A percentile compares a stretch with the other conserved stretches of the same genome.
phyloP scores from a whole-genome alignment of 1,140 invertebrate species.

The Drosophila melanica region DNA sequence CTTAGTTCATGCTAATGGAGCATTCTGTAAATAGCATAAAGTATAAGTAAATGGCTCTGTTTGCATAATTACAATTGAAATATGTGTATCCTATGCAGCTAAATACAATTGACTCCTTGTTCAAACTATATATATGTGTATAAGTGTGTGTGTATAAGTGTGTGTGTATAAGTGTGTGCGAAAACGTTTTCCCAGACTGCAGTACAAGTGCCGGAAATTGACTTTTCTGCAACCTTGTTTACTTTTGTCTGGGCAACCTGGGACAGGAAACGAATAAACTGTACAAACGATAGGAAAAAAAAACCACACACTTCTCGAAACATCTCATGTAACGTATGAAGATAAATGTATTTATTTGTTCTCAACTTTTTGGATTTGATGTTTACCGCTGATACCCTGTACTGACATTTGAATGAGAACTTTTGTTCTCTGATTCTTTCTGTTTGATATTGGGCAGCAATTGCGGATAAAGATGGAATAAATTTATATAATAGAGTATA shows the following conservation, averaged over 20 bases:
- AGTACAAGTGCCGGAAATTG: constrained; percentile 43
- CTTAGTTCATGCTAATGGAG: constrained; percentile 3
- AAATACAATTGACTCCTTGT: constrained; percentile 41
- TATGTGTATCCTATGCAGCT: constrained; percentile 20
- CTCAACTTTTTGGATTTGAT: constrained; percentile 11
- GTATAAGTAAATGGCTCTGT: constrained; percentile 26
- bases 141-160: neutral
- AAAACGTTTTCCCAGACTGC: neutral
- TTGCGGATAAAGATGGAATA: neutral
- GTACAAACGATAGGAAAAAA: neutral
- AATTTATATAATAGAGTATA: too few relatives aligned
- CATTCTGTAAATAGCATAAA: constrained; percentile 42
- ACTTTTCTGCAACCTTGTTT: constrained; percentile 36
- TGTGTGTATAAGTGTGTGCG: constrained; percentile 1
- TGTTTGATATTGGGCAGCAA: too few relatives aligned
- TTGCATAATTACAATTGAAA: constrained; percentile 33
- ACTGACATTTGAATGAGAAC: neutral
- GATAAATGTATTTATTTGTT: constrained; percentile 51
- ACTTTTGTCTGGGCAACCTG: constrained; percentile 24
- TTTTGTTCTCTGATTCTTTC: neutral
- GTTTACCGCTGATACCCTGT: constrained; percentile 6
- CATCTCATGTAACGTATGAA: constrained; percentile 23
- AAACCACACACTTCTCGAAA: constrained; percentile 1
- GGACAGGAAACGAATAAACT: constrained; percentile 26
- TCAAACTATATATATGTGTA: constrained; percentile 12